Percentiles rank a stretch among this genome's conserved stretches.
Conservation (phyloP, 1,140 invertebrate species). For the Lineus longissimus region DNA sequence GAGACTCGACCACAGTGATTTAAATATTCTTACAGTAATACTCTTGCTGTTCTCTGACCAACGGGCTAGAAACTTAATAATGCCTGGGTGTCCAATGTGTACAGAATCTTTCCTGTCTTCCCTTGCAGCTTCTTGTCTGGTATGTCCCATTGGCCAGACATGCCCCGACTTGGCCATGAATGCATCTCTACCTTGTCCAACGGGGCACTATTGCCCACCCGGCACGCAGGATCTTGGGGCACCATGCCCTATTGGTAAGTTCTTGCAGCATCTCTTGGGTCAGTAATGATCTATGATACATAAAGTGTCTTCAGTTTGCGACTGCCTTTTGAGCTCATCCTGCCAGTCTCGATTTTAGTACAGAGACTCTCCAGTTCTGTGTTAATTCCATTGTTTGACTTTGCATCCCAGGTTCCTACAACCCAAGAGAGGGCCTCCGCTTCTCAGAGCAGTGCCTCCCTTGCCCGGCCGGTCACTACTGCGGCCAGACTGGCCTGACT, state of each 20-base stretch:
- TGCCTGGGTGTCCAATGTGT: no score
- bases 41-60: no score
- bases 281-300: no score
- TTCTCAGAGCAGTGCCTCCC: slow-evolving; percentile 24
- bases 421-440: slow-evolving; percentile 25
- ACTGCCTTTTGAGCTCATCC: no score
- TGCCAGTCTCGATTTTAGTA: no score
- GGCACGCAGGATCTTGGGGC: slow-evolving; percentile 36
- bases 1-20: no score
- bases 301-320: no score
- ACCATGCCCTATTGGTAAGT: slow-evolving; percentile 41
- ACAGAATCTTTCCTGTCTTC: no score
- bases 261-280: neutral
- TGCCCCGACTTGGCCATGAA: slow-evolving; percentile 45
- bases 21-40: no score
- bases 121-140: slow-evolving; percentile 22
- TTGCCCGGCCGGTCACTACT: slow-evolving; percentile 43
- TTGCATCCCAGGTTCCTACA: slow-evolving; percentile 36
- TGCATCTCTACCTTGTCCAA: slow-evolving; percentile 35
- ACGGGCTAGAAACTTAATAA: no score
- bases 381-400: no score
- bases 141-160: slow-evolving; percentile 34
- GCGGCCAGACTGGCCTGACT: slow-evolving; percentile 34
- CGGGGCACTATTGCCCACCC: slow-evolving; percentile 44
- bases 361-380: no score